Evolutionary conservation across 1,140 invertebrate species (phyloP), one percentile per base, ranked within the genome.

Genomic region (Micrasema longulum): DNA sequence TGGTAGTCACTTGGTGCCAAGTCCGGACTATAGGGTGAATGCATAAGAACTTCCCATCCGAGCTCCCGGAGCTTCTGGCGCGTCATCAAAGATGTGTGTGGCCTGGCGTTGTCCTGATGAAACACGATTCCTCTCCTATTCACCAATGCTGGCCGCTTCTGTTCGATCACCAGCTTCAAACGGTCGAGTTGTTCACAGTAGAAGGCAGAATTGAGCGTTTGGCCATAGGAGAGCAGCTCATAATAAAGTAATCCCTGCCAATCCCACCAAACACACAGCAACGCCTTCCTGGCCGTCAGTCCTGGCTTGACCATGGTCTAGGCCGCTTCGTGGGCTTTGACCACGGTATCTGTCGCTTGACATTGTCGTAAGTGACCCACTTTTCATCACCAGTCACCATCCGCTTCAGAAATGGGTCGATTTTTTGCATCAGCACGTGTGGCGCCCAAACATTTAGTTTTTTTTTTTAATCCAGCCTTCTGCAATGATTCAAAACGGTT

Each of bases 351-450:
- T n/a, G n/a, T n/a, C n/a, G n/a, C n/a, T n/a, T n/a, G n/a, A n/a
- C n/a, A n/a, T n/a, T n/a, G n/a, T n/a, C n/a, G n/a, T n/a, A n/a
- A n/a, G n/a, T n/a, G 45, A 47, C 45, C 45, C 45, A 55, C 16
- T 55, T 55, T 55, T 55, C 52, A 55, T 55, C 52, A 55, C 52
- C 52, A 55, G 52, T 55, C 52, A 55, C 52, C 52, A 55, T 23
- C 52, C 52, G 52, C 52, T 55, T 55, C 52, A 55, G 52, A 55
- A 55, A 55, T 55, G 52, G n/a, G n/a, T n/a, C n/a, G n/a, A n/a
- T 55, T 43, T 43, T 43, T 43, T 43, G 38, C 6, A 7, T 50
- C 47, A 50, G 47, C 47, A 16, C 47, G 18, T 50, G 47, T 50
- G 47, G 12, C 47, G 18, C 47, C 47, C 47, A 50, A 50, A 50